Evolutionary conservation across 2,113 vertebrate species (phyloP).

Genomic region (Daphoenositta chrysoptera): DNA sequence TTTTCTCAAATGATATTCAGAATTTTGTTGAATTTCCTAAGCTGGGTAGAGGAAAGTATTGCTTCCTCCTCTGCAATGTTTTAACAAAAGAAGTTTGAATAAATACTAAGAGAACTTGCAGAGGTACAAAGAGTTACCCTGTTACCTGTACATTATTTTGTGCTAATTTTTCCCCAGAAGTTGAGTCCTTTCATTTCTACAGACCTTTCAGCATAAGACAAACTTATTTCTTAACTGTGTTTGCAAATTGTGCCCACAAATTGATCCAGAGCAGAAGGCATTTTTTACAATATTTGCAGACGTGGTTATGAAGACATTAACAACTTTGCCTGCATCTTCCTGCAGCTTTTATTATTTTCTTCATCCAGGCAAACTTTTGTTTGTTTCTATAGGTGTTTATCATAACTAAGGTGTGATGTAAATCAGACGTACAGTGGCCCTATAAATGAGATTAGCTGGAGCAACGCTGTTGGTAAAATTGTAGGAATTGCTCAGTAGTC

Average conservation of each 20-base stretch:
- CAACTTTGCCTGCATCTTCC: neutral
- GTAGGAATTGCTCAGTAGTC: neutral
- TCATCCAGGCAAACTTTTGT: neutral
- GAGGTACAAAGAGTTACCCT: neutral
- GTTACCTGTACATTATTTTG: neutral
- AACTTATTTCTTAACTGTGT: neutral
- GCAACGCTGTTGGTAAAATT: neutral
- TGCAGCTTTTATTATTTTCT: neutral
- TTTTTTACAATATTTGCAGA: neutral
- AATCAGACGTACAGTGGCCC: accelerated
- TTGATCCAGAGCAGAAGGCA: neutral
- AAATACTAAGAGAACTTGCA: neutral
- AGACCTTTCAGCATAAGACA: neutral
- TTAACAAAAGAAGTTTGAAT: neutral
- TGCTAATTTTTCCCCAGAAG: neutral
- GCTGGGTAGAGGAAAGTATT: neutral
- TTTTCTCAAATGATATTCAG: neutral
- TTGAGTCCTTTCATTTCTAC: neutral
- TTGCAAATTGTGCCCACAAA: neutral
- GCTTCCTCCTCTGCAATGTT: neutral
- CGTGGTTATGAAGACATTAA: neutral
- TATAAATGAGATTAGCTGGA: neutral
- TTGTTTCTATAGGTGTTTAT: neutral
- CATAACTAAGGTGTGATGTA: neutral
- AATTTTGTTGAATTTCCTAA: neutral